These are phyloP conservation scores for Lucilia sericata DNA, from an alignment of 1,140 invertebrate genomes.

Conservation along the genomic window DNA sequence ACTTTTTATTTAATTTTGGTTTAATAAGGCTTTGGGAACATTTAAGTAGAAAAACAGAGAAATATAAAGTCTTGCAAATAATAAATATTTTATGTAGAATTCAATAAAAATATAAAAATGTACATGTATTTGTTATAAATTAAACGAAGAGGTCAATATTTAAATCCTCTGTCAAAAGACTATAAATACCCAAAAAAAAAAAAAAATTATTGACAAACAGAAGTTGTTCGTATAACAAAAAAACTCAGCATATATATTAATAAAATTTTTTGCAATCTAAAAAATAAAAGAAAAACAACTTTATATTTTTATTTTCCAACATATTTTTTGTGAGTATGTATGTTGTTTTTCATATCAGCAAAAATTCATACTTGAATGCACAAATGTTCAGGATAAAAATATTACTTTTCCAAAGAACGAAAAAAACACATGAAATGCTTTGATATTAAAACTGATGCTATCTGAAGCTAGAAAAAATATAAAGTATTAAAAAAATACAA, in stretches of 20 bases:
- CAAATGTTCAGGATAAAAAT: neutral
- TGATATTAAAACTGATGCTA: slow-evolving; percentile 1
- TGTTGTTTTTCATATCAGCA: neutral
- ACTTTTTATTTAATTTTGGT: neutral
- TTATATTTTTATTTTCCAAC: no score
- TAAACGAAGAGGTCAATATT: neutral
- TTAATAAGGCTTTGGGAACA: neutral
- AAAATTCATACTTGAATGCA: slow-evolving; percentile 16
- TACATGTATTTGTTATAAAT: neutral
- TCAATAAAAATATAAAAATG: neutral
- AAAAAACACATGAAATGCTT: neutral
- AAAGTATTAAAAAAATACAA: neutral
- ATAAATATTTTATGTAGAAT: neutral
- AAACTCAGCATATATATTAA: neutral
- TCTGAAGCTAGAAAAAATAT: neutral
- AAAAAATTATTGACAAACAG: neutral
- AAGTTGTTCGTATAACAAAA: neutral
- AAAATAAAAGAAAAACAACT: no score
- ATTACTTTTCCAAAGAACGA: neutral
- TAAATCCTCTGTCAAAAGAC: slow-evolving; percentile 16
- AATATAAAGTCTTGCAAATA: neutral
- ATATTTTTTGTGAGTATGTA: neutral
- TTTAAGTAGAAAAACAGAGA: neutral
- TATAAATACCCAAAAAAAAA: neutral
- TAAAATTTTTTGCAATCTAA: no score